These are phyloP conservation scores for Grantiella picta DNA, from an alignment of 2,113 vertebrate species.

Conservation along the genomic window DNA sequence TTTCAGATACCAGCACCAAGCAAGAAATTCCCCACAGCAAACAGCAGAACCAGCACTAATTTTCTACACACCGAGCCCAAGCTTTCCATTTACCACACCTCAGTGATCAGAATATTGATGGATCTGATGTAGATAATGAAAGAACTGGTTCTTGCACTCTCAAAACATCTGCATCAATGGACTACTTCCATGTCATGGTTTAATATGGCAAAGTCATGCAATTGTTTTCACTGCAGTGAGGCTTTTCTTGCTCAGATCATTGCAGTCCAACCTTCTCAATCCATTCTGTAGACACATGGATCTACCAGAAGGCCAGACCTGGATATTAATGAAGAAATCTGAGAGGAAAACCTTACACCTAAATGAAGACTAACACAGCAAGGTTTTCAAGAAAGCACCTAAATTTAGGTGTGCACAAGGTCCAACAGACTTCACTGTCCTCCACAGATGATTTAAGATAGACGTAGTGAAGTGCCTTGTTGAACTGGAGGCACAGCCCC, in stretches of 20 bases:
- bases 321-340: not conserved
- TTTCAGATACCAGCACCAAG: slow-evolving; percentile 76
- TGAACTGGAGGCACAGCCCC: not conserved
- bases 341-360: slow-evolving; percentile 12
- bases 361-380: slow-evolving; percentile 9
- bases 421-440: not conserved
- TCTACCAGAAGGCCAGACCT: not conserved
- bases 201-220: slow-evolving; percentile 1
- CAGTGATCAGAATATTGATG: slow-evolving; percentile 41
- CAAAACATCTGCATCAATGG: not conserved
- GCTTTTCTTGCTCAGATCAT: not conserved
- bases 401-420: not conserved
- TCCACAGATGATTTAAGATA: not conserved
- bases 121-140: slow-evolving; percentile 41
- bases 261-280: fast-evolving
- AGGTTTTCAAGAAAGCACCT: not conserved
- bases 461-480: not conserved
- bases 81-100: slow-evolving; percentile 26
- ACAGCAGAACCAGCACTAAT: slow-evolving; percentile 54
- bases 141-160: not conserved
- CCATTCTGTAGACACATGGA: not conserved
- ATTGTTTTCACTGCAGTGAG: not conserved
- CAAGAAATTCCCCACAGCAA: slow-evolving; percentile 68
- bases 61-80: slow-evolving; percentile 54
- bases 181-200: not conserved